Percentiles rank a stretch among this genome's conserved stretches.
phyloP scores from a whole-genome alignment of 2,113 vertebrate genomes.

The chimpanzee (Pan troglodytes) region DNA sequence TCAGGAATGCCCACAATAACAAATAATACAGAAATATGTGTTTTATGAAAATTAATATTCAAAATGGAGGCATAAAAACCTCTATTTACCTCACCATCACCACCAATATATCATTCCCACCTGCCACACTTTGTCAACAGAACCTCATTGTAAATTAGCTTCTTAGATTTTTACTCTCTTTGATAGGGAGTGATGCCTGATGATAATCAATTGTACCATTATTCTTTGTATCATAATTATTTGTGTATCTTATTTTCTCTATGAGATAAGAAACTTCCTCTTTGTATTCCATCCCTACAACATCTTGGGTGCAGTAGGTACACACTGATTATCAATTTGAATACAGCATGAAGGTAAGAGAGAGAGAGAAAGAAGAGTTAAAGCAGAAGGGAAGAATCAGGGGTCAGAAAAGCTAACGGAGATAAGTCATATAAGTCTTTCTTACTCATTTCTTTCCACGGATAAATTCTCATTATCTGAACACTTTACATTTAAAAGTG shows the following conservation, averaged over 20 bases:
- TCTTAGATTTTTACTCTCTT: background rate
- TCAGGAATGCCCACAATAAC: background rate
- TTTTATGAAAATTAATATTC: background rate
- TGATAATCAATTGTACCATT: background rate
- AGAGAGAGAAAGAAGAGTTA: background rate
- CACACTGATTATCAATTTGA: background rate
- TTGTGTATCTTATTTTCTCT: background rate
- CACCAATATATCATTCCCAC: background rate
- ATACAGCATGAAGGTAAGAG: background rate
- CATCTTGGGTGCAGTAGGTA: background rate
- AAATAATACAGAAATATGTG: background rate
- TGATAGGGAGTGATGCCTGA: background rate
- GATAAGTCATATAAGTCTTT: background rate
- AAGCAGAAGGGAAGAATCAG: background rate
- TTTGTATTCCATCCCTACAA: background rate
- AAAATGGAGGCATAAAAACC: background rate
- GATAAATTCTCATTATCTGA: background rate
- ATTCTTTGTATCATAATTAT: background rate
- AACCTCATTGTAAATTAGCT: background rate
- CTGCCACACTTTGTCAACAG: background rate
- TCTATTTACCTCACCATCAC: background rate
- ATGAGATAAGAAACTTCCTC: background rate
- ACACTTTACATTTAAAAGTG: background rate
- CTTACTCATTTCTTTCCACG: background rate
- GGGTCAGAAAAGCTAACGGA: background rate